Base-by-base conservation (phyloP, 2,888 invertebrate genomes). In the Drosophila vallismaia region DNA sequence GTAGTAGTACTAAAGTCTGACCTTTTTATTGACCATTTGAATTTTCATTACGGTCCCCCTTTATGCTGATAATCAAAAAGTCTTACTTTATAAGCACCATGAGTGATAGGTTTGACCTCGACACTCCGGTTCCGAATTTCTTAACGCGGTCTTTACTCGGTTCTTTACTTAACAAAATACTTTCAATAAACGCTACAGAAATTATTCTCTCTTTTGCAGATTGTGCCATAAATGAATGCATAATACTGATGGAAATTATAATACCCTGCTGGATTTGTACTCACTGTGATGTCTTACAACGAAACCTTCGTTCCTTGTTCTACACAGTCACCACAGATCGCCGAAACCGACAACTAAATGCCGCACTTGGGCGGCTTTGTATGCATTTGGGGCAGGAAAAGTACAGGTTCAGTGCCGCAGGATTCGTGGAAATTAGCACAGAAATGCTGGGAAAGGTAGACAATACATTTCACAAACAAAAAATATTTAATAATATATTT, bases 381-480 rank as follows among this genome's bases (percentile, higher is more conserved):
- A 54, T 72, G 4, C 89, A 88, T 28, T 24, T 90, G 51, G 74
- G 76, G 1, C 90, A 89, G 56, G 86, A 89, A 56, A 51, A 38
- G 0, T 76, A 75, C 9, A 38, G 60, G 7, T 82, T 90, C 19
- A 80, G 77, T n/a, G 90, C 88, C 1, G 88, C 82, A 0, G 85
- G 88, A 2, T 75, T 90, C 42, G 24, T 88, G 29, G 36, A 71
- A 5, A 66, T 89, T 6, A 85, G 79, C 55, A 83, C 77, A 12
- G 51, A 67, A 38, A 82, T 78, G 19, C 51, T 89, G 36, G 89
- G 90, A 12, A 87, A 80, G 76, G 89, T 89, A 10, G 12, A n/a
- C 5, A 2, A n/a, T n/a, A n/a, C 36, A 6, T 6, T 6, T 2
- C 2, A n/a, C n/a, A 1, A 36, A 2, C 5, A 10, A 10, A 3